phyloP scores from a whole-genome alignment of 2,888 invertebrate species.

The Pachydiplax longipennis region DNA sequence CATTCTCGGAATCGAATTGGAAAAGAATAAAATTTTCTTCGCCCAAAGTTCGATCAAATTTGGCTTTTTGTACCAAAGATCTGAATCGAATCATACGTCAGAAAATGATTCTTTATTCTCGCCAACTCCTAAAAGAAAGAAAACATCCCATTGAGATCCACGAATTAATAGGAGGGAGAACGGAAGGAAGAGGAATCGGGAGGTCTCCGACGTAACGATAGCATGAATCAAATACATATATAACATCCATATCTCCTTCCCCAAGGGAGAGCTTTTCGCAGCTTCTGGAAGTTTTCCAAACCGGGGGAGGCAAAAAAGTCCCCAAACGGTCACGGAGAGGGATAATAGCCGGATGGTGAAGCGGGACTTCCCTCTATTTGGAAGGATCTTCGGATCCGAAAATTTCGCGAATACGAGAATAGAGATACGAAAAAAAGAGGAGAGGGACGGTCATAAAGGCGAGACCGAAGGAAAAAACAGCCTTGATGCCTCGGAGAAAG shows the following conservation, averaged over 20 bases:
- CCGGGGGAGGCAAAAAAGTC: neutral
- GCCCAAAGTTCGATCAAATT: no score
- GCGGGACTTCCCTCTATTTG: neutral
- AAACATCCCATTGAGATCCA: neutral
- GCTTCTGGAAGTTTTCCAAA: neutral
- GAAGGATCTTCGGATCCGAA: neutral
- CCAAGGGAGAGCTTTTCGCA: neutral
- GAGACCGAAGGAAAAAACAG: neutral
- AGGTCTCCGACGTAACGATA: neutral
- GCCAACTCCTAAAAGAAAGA: neutral
- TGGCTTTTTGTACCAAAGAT: no score
- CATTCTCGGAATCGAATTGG: no score
- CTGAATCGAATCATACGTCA: no score
- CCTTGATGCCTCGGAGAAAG: neutral
- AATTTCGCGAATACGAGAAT: neutral
- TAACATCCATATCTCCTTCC: neutral
- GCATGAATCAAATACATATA: neutral
- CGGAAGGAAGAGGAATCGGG: neutral
- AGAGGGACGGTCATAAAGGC: neutral
- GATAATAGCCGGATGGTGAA: neutral
- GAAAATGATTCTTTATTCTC: no score
- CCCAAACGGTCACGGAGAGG: neutral
- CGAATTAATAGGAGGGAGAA: neutral
- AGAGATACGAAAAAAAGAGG: neutral
- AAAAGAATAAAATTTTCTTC: no score